These are phyloP conservation scores for Portunus trituberculatus DNA, from an alignment of 1,140 invertebrate genomes.

Conservation along the genomic window DNA sequence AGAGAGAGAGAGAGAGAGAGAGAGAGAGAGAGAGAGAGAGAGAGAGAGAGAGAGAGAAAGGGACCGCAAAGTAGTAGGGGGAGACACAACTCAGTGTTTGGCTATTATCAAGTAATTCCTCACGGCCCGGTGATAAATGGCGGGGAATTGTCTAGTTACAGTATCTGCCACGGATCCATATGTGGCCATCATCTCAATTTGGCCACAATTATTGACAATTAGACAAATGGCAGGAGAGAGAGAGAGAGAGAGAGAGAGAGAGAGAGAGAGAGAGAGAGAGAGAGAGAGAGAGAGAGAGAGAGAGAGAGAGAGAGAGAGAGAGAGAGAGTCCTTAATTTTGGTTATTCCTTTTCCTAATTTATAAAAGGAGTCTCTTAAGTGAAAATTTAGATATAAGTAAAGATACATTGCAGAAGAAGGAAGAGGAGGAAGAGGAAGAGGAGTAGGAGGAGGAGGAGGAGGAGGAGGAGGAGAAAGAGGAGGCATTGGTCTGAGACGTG, in stretches of 20 bases:
- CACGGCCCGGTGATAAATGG: conserved; percentile 65
- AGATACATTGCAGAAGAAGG: background rate
- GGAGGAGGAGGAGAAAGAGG: too few relatives aligned
- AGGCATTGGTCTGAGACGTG: too few relatives aligned
- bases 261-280: conserved; percentile 1
- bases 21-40: background rate
- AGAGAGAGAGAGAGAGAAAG: conserved; percentile 49
- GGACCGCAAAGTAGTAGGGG: background rate
- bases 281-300: background rate
- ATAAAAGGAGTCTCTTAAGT: background rate
- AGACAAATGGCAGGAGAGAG: conserved; percentile 67
- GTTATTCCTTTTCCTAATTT: background rate
- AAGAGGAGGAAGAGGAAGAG: background rate
- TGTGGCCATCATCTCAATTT: conserved; percentile 74
- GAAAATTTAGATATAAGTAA: background rate
- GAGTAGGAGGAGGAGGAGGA: background rate
- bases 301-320: too few relatives aligned
- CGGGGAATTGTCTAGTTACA: conserved; percentile 73
- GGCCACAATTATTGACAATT: conserved; percentile 73
- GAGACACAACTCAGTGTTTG: conserved; percentile 45
- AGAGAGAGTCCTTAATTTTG: background rate
- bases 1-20: too few relatives aligned
- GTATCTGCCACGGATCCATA: conserved; percentile 74
- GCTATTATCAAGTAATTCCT: conserved; percentile 68
- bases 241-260: conserved; percentile 20